Conservation (phyloP, 2,113 vertebrate species). For the Semnopithecus entellus region DNA sequence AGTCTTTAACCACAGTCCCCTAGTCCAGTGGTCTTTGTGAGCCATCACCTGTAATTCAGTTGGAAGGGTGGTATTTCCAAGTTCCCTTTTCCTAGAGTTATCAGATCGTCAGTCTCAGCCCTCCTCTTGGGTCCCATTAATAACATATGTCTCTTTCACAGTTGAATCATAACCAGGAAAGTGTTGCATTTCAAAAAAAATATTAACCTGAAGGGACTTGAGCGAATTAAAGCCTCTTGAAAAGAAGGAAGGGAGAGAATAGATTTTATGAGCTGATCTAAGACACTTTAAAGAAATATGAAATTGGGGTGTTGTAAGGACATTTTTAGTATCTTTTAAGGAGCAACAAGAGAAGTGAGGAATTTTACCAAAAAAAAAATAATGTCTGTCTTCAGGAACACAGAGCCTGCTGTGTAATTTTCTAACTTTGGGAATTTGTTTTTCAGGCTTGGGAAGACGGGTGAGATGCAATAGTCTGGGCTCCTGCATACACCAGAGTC, state of each 20-base stretch:
- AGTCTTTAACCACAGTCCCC: background rate
- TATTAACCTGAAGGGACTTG: conserved; percentile 27
- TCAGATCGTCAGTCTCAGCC: background rate
- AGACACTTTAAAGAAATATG: background rate
- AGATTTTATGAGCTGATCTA: conserved; percentile 22
- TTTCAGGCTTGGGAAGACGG: conserved; percentile 58
- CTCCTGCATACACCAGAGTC: background rate
- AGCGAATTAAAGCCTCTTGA: conserved; percentile 54
- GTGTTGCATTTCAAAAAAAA: background rate
- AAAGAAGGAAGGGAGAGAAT: background rate
- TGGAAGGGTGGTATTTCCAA: background rate
- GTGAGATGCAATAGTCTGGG: background rate
- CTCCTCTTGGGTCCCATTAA: background rate
- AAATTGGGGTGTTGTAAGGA: conserved; percentile 32
- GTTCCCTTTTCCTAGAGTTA: background rate
- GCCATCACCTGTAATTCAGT: background rate
- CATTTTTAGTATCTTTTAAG: conserved; percentile 49
- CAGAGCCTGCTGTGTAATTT: conserved; percentile 68
- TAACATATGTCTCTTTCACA: conserved; percentile 20
- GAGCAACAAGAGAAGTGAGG: conserved; percentile 44
- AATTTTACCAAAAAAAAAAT: conserved; percentile 71
- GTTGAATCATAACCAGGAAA: conserved; percentile 39
- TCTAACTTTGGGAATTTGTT: conserved; percentile 74
- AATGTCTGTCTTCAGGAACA: conserved; percentile 69
- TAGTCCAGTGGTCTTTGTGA: background rate